Base-by-base conservation (phyloP, 2,888 invertebrate genomes). In the Tiliacea citrago region DNA sequence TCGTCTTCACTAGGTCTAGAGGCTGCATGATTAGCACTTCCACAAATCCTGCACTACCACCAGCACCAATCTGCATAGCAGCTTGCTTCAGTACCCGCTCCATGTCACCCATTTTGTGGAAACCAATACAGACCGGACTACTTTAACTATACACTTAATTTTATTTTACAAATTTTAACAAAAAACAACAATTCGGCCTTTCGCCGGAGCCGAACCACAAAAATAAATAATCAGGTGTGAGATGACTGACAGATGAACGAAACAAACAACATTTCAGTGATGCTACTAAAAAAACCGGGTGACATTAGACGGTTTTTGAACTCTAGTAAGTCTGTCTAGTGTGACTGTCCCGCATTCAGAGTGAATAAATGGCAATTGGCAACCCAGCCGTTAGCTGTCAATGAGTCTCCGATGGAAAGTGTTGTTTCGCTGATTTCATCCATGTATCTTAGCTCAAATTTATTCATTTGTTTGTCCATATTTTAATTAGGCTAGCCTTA, bases 1-100 rank as follows among this genome's bases (percentile, higher is more conserved):
- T 97, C 2, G 99, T 99, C 96, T 99, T 99, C 5, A 99, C 97
- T 77, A 99, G 97, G 94, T 99, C 99, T 92, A 99, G 95, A 0
- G 99, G 99, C 95, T 99, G 99, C 99, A 99, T 99, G 69, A 99
- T 98, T 92, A 98, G 99, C 79, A 99, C 99, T 97, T 99, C 99
- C 67, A 99, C 97, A 94, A 99, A 99, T 93, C 98, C 98, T 88
- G 99, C 99, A 84, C 98, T 98, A 73, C 99, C 99, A 79, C 99
- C 99, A 80, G 99, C 98, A 66, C 97, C 98, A 88, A 98, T 97
- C 96, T 98, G 98, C 95, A 98, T 98, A 0, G 97, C 97, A 72
- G 98, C 98, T 93, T 98, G 97, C 91, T 97, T 98, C 58, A 97
- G 88, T 75, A 97, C 79, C 80, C 92, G 94, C 83, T 96, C 95